Evolutionary conservation across 2,113 vertebrate genomes (phyloP), one percentile per base, ranked within the genome.

Genomic region (Entomyzon cyanotis): DNA sequence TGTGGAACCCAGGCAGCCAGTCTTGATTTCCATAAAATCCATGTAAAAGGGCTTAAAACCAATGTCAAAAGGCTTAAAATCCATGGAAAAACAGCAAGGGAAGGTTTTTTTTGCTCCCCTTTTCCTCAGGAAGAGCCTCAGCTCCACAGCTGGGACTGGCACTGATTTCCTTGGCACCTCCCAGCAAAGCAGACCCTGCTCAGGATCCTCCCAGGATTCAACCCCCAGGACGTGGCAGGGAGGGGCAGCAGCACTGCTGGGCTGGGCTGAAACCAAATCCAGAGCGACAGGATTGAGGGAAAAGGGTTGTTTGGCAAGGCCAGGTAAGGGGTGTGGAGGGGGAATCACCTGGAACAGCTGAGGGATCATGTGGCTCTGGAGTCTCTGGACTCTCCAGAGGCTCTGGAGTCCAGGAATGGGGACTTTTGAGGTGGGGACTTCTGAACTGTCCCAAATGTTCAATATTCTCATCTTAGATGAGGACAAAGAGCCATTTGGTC

Each of bases 281-380:
- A 77, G 52, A 71, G 9, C 18, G 52, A 46, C 0, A 0, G 30
- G 14, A 65, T 12, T 0, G 3, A 71, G n/a, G 5, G 21, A 10
- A 35, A 33, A 44, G 37, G 1, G 9, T 8, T 83, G 12, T 46
- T 64, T 46, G 52, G 50, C 13, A 84, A 63, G 50, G 42, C 22
- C 19, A 37, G 25, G 8, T 46, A 28, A 60, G 0, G 1, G 10
- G 7, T 21, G 11, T 7, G 30, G 35, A 75, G 19, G 35, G 15
- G 10, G 2, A 4, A 10, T 42, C 39, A 55, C 10, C 33, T 25
- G 74, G 33, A 59, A 23, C 11, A 19, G 0, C 0, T 39, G 18
- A 50, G 35, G 39, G 59, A 44, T 59, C 31, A 41, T 75, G 41
- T 21, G 21, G 11, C 20, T 31, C 37, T 37, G 37, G n/a, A n/a